Evolutionary conservation across 2,888 invertebrate genomes (phyloP).

Genomic region (Latrodectus elegans): DNA sequence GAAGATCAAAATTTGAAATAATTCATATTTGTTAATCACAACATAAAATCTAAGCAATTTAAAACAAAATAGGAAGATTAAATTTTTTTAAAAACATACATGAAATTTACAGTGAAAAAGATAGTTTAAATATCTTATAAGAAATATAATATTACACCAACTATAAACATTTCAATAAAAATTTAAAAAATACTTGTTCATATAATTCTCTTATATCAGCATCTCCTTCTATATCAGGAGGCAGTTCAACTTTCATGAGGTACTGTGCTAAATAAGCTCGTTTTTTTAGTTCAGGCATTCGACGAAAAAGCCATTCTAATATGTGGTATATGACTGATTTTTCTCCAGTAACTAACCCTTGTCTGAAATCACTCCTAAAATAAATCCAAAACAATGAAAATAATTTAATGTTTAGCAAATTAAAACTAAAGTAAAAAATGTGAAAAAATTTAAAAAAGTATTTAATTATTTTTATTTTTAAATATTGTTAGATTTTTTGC

Average conservation of each 20-base stretch:
- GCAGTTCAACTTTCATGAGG: constrained; percentile 82
- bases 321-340: constrained; percentile 85
- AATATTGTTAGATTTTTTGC: no score
- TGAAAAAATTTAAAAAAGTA: no score
- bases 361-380: constrained; percentile 79
- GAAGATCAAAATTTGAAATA: no score
- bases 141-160: not conserved
- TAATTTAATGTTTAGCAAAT: not conserved
- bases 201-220: constrained; percentile 83
- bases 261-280: constrained; percentile 87
- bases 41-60: not conserved
- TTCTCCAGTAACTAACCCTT: constrained; percentile 83
- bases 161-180: not conserved
- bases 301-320: constrained; percentile 85
- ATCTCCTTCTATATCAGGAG: constrained; percentile 84
- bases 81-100: not conserved
- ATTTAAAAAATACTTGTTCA: constrained; percentile 77
- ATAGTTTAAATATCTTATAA: not conserved
- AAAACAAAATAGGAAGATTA: not conserved
- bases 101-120: not conserved
- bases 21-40: no score
- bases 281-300: constrained; percentile 84
- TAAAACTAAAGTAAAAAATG: no score
- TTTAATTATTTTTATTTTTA: no score
- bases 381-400: constrained; percentile 4